Evolutionary conservation across 2,797 vertebrate genomes (phyloP), one percentile per base, ranked within the genome.

Genomic region (Passerculus sandwichensis): DNA sequence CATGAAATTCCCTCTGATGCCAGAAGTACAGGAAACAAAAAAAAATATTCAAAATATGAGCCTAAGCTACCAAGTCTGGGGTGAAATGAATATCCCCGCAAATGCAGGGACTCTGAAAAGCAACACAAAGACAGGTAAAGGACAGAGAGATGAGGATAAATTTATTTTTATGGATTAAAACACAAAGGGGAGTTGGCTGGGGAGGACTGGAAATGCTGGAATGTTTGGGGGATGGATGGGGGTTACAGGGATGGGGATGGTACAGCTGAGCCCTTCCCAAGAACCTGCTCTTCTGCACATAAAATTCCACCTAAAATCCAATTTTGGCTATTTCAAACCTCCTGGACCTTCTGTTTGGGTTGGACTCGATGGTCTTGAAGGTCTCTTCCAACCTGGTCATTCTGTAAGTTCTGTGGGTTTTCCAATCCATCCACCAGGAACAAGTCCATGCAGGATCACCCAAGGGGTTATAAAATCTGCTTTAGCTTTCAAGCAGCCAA

Each of bases 401-500:
- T 36, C 34, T 9, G 34, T 38, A 19, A 60, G 3, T 27, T 19
- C 57, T 13, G 10, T 36, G 57, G 34, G 9, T 60, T 88, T 76
- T 65, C 66, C 69, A 60, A 54, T 2, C 42, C 50, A 42, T 30
- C 50, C 42, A 40, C 47, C 14, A 30, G 27, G 27, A 51, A 29
- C 12, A 22, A 75, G 45, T 25, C 64, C n/a, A n/a, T 8, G 23
- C 34, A 19, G 29, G 21, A 82, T 30, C 48, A 32, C 50, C n/a
- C 79, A 27, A 0, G 0, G 15, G n/a, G n/a, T 50, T 1, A 14
- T 3, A 34, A 62, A 42, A 29, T 0, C 12, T 0, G 1, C 12
- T 81, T 30, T 1, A 59, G 71, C 40, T 56, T 62, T 42, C 30
- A 3, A 21, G 48, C 73, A 78, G 66, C 47, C 36, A 4, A 26